phyloP scores from a whole-genome alignment of 92 coral and sea anemone genomes.

The Zoanthus gigantus region DNA sequence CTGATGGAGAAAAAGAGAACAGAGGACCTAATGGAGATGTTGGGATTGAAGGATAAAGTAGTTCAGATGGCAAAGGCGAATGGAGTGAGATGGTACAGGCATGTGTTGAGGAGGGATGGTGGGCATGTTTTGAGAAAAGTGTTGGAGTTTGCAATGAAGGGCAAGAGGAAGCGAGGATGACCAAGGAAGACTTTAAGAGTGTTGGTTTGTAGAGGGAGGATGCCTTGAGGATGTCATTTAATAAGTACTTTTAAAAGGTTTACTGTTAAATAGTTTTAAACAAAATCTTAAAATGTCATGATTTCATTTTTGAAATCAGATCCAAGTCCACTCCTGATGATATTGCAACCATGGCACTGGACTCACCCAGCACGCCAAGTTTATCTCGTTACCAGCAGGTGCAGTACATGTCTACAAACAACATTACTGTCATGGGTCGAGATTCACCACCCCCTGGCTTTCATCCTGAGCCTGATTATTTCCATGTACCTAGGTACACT shows the following conservation, averaged over 20 bases:
- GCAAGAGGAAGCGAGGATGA: no score
- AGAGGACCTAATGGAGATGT: no score
- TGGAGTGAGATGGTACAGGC: no score
- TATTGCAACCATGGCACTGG: constrained; percentile 90
- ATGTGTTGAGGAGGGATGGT: no score
- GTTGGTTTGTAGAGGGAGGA: no score
- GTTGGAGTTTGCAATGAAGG: no score
- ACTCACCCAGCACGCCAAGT: constrained; percentile 94
- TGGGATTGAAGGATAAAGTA: no score
- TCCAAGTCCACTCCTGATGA: constrained; percentile 93
- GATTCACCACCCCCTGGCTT: constrained; percentile 98
- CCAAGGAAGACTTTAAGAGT: no score
- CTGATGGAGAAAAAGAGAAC: no score
- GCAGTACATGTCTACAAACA: constrained; percentile 92
- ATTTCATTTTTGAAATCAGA: constrained; percentile 29
- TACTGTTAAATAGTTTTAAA: neutral
- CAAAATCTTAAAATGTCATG: neutral
- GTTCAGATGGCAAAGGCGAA: no score
- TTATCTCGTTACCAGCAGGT: constrained; percentile 85
- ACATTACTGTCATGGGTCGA: constrained; percentile 83
- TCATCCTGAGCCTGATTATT: constrained; percentile 83
- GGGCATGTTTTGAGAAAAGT: no score
- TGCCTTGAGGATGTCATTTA: neutral
- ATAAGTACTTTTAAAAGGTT: no score
- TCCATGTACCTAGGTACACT: constrained; percentile 59